These are phyloP conservation scores for Sturmia bella DNA, from an alignment of 2,888 invertebrate species.

Conservation along the genomic window DNA sequence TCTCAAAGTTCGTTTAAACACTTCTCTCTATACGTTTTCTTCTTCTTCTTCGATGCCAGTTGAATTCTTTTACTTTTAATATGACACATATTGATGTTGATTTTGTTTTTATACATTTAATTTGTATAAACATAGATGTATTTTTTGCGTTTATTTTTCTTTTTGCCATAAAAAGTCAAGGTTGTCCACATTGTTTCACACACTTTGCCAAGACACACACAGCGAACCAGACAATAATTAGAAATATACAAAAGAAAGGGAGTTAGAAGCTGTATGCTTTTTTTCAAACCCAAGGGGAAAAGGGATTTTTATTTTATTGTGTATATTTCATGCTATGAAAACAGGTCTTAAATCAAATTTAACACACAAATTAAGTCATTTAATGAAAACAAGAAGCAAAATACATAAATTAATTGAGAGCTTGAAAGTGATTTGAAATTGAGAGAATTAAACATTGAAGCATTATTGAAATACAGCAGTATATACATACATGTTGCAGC, in stretches of 20 bases:
- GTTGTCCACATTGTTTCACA: constrained; percentile 64
- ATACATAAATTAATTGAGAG: constrained; percentile 9
- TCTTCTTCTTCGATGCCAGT: constrained; percentile 19
- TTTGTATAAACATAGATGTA: constrained; percentile 7
- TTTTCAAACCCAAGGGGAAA: not conserved
- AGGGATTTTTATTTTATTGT: not conserved
- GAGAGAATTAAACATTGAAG: no score
- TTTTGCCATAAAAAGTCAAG: constrained; percentile 62
- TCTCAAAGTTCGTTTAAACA: constrained; percentile 2
- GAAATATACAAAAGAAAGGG: not conserved
- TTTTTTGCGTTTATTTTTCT: constrained; percentile 23
- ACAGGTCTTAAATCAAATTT: constrained; percentile 27
- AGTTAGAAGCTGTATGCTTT: not conserved
- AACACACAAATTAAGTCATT: constrained; percentile 15
- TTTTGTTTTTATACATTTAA: constrained; percentile 26
- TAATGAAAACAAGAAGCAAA: constrained; percentile 1
- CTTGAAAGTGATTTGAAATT: not conserved
- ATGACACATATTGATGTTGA: constrained; percentile 61
- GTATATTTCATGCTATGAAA: not conserved
- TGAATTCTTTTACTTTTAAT: constrained; percentile 28
- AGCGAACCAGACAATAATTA: constrained; percentile 19
- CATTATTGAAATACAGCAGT: not conserved
- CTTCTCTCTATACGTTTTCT: not conserved
- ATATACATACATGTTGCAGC: constrained; percentile 3
- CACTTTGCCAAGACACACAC: constrained; percentile 1